Base-by-base conservation (phyloP, 2,113 vertebrate genomes). In the Euleptes europaea region DNA sequence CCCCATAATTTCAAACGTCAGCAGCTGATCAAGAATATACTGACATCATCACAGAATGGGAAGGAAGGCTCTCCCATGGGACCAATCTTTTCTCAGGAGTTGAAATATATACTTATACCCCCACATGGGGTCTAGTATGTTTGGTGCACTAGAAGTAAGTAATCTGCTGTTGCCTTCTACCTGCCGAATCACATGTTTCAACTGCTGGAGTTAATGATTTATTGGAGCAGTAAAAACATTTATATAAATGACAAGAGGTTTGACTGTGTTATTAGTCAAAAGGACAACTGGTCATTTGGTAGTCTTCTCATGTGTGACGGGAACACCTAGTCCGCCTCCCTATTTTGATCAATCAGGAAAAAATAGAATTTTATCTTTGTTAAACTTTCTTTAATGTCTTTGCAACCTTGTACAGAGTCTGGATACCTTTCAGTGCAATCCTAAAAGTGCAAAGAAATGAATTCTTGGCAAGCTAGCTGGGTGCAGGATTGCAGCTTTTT, bases 1-100 rank as follows among this genome's bases (percentile, higher is more conserved):
- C 89, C 87, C 91, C 93, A 95, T 96, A 94, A 96, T 96, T 96
- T 96, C 92, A 86, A 38, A 90, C 94, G 94, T 93, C 95, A 96
- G 88, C 90, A 94, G 90, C 94, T 96, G 92, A 96, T 96, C 96
- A 96, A 92, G 92, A 78, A 75, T 90, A 92, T 92, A 70, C 94
- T 96, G 96, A 95, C 95, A 95, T 96, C 95, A 97, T 93, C 96
- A 94, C 78, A 90, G 90, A 91, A 93, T 84, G 77, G 89, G 88
- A 84, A 93, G 88, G 84, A 88, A 71, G 87, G 90, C 88, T 86
- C 86, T 95, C 96, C 94, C 78, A 0, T 84, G 95, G 94, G 94
- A 95, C 86, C 83, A n/a, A 94, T 96, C 92, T 92, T 94, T 95
- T 87, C 88, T 96, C 90, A 67, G 77, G 88, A 88, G 90, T 91